Percentiles rank a stretch among this genome's conserved stretches.
These are phyloP conservation scores for Amazona vittata DNA, from an alignment of 2,113 vertebrate genomes.

Conservation along the genomic window DNA sequence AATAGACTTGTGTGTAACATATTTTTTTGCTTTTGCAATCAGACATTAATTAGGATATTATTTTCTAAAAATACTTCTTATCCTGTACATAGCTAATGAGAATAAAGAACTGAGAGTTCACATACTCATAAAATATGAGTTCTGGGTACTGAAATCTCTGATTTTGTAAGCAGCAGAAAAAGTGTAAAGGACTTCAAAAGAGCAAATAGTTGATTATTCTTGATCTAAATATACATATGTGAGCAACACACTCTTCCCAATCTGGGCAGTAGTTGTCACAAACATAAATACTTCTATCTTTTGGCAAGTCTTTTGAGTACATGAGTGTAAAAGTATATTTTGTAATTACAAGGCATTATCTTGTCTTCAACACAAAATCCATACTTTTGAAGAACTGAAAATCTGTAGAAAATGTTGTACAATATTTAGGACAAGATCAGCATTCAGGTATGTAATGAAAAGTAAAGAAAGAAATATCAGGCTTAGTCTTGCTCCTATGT, in stretches of 20 bases:
- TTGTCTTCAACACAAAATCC: neutral
- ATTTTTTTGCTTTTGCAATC: neutral
- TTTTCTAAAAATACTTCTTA: neutral
- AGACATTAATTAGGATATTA: neutral
- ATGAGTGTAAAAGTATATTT: neutral
- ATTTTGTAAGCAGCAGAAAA: neutral
- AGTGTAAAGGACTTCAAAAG: neutral
- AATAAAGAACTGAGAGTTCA: neutral
- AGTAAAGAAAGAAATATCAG: neutral
- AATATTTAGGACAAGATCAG: neutral
- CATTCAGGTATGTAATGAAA: neutral
- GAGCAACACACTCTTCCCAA: neutral
- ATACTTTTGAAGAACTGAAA: neutral
- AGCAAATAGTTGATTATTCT: slow-evolving; percentile 23
- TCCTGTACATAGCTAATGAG: neutral
- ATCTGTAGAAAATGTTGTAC: neutral
- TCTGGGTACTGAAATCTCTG: neutral
- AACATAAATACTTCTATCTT: neutral
- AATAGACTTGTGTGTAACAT: neutral
- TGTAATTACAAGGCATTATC: neutral
- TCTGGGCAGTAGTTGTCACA: neutral
- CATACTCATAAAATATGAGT: neutral
- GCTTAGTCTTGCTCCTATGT: neutral
- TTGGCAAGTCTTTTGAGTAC: neutral
- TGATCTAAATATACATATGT: neutral